Conservation (phyloP, 2,888 invertebrate species). For the Lasioglossum figueresi region DNA sequence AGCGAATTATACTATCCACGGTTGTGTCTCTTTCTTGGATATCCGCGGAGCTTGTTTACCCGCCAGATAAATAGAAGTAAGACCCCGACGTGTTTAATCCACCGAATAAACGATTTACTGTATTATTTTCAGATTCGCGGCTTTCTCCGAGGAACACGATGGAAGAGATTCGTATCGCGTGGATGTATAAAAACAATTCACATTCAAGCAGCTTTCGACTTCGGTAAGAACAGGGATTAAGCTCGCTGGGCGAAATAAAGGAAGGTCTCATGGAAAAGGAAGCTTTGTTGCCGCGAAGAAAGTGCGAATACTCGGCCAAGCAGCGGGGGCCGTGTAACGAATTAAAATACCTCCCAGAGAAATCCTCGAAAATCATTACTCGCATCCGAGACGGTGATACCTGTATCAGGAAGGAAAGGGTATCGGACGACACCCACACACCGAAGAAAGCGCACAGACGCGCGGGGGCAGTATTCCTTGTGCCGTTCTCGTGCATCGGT, state of each 20-base stretch:
- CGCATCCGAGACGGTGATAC: background rate
- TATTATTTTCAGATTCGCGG: background rate
- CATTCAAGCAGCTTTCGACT: background rate
- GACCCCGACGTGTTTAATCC: background rate
- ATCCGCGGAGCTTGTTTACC: background rate
- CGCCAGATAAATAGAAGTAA: background rate
- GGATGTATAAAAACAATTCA: background rate
- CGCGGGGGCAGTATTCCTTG: slow-evolving; percentile 26
- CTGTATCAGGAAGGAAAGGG: slow-evolving; percentile 9
- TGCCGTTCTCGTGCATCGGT: slow-evolving; percentile 56
- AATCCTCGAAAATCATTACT: slow-evolving; percentile 13
- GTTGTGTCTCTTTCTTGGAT: background rate
- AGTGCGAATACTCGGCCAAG: background rate
- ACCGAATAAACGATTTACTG: background rate
- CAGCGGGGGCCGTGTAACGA: background rate
- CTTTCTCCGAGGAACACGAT: background rate
- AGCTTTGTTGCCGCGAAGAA: background rate
- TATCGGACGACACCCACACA: slow-evolving; percentile 15
- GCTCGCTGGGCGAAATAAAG: background rate
- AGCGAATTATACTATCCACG: background rate
- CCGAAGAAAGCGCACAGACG: slow-evolving; percentile 29
- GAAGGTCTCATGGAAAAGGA: background rate
- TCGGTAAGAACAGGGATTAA: background rate
- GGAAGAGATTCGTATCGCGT: background rate
- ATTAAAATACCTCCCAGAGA: background rate